phyloP scores from a whole-genome alignment of 2,797 vertebrate genomes.

The Scyliorhinus canicula region DNA sequence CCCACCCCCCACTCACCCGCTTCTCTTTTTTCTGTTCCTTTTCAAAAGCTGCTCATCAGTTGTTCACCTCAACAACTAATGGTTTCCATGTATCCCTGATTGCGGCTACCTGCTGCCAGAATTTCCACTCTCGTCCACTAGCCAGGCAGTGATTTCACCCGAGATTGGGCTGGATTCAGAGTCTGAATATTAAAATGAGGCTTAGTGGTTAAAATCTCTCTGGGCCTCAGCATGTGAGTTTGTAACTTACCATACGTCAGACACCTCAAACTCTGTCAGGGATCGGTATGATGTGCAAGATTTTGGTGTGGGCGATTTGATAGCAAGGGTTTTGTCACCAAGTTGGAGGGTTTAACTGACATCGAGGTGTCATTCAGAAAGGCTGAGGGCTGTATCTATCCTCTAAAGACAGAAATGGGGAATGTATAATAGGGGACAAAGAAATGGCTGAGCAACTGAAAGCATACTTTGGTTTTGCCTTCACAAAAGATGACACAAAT shows the following conservation, averaged over 20 bases:
- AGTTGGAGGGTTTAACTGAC: background rate
- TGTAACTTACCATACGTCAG: background rate
- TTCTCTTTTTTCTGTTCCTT: background rate
- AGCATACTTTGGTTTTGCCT: too few relatives aligned
- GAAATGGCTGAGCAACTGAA: too few relatives aligned
- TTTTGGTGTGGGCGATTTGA: background rate
- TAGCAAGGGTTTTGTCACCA: background rate
- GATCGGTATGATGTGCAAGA: background rate
- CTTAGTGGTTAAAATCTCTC: too few relatives aligned
- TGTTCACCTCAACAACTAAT: background rate
- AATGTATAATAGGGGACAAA: too few relatives aligned
- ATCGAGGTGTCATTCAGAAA: background rate
- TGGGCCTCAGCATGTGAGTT: too few relatives aligned
- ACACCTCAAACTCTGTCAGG: background rate
- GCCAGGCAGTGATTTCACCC: background rate
- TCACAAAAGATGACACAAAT: too few relatives aligned
- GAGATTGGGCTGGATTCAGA: background rate
- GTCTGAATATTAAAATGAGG: background rate
- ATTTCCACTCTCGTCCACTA: background rate
- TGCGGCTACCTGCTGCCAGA: background rate
- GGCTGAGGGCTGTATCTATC: background rate
- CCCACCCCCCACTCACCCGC: background rate
- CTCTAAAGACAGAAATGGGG: too few relatives aligned
- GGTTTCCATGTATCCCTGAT: background rate
- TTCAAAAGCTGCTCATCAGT: background rate